A percentile compares a stretch with the other conserved stretches of the same genome.
phyloP scores from a whole-genome alignment of 2,888 invertebrate genomes.

The Amblyjoppa fuscipennis region DNA sequence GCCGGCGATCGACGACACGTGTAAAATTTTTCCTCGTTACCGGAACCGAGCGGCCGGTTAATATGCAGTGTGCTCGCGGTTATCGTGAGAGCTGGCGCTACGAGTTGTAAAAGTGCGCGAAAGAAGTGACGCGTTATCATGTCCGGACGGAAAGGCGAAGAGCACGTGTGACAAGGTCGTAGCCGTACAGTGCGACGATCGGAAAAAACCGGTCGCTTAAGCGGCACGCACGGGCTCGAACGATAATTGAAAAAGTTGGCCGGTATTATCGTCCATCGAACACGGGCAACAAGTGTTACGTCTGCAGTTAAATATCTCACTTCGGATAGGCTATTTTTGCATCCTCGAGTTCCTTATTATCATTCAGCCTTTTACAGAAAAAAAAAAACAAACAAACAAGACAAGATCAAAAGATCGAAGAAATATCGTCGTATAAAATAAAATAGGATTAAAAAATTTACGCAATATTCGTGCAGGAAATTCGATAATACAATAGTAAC shows the following conservation, averaged over 20 bases:
- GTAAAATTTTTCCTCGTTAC: background rate
- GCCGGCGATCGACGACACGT: background rate
- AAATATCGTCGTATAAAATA: background rate
- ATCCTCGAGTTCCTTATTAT: background rate
- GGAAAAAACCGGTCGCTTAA: conserved; percentile 63
- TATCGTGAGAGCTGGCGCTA: background rate
- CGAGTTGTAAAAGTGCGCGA: conserved; percentile 35
- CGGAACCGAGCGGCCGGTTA: background rate
- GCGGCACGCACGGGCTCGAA: conserved; percentile 16
- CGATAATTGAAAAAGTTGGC: conserved; percentile 59
- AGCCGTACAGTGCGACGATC: conserved; percentile 45
- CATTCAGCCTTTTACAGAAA: background rate
- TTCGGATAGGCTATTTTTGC: background rate
- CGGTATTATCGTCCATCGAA: conserved; percentile 55
- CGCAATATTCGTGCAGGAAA: too few species aligned
- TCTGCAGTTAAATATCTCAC: conserved; percentile 10
- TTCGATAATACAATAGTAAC: too few species aligned
- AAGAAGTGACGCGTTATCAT: conserved; percentile 51
- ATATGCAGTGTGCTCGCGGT: background rate
- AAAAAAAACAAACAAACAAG: background rate
- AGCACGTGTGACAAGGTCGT: conserved; percentile 58
- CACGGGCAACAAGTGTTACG: conserved; percentile 44
- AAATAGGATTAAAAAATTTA: too few species aligned
- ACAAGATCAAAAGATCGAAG: background rate
- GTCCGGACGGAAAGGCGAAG: conserved; percentile 27